Conservation (phyloP, 2,797 vertebrate species). For the Anabacerthia variegaticeps region DNA sequence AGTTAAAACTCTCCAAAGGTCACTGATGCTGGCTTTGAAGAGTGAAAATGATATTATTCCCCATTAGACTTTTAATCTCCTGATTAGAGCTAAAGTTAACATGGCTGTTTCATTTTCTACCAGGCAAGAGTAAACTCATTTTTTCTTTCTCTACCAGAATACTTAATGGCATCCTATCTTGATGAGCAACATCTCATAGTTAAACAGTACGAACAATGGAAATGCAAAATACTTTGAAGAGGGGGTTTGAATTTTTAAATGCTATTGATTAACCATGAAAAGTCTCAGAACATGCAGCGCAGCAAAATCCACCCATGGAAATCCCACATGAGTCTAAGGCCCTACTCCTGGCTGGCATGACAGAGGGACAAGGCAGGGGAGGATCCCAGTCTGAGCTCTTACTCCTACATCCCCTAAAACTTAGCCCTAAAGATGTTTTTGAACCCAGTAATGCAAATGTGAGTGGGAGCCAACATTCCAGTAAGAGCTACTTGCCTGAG, state of each 20-base stretch:
- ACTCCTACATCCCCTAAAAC: neutral
- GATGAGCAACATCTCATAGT: slow-evolving; percentile 40
- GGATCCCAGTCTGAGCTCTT: neutral
- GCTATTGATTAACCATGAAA: neutral
- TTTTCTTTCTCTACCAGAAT: slow-evolving; percentile 29
- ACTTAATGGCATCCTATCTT: slow-evolving; percentile 39
- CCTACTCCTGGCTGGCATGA: neutral
- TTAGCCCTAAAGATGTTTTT: neutral
- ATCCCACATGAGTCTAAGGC: neutral
- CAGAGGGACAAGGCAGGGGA: neutral
- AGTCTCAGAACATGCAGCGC: neutral
- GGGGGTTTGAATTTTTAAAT: neutral
- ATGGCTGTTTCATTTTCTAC: slow-evolving; percentile 38
- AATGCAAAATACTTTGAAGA: slow-evolving; percentile 27
- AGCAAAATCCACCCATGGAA: neutral
- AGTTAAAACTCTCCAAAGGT: slow-evolving; percentile 58
- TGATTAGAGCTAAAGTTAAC: slow-evolving; percentile 62
- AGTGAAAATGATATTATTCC: slow-evolving; percentile 45
- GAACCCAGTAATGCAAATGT: neutral
- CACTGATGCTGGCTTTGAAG: slow-evolving; percentile 48
- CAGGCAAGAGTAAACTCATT: slow-evolving; percentile 33
- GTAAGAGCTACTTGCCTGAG: neutral
- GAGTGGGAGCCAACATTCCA: neutral
- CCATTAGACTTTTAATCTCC: slow-evolving; percentile 63
- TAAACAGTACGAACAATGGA: neutral